Conservation (phyloP, 2,888 invertebrate genomes). For the Diarsia dahlii region DNA sequence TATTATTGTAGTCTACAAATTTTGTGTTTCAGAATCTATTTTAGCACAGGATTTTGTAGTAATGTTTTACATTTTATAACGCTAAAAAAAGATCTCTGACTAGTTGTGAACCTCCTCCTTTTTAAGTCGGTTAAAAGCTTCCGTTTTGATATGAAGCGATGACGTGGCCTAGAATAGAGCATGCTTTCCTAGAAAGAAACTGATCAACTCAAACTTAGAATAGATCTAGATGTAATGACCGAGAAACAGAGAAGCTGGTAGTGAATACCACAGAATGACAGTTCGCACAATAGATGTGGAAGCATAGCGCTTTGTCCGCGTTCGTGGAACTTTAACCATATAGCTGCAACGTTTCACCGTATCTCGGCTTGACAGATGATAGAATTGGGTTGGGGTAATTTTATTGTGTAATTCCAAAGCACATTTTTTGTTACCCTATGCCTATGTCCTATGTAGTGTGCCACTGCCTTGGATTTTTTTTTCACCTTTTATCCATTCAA, state of each 20-base stretch:
- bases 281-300: background rate
- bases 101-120: no score
- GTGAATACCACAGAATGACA: no score
- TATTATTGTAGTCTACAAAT: background rate
- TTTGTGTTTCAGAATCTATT: background rate
- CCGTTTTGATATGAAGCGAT: background rate
- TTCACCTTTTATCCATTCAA: background rate
- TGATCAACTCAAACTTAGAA: background rate
- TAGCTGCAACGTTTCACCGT: background rate
- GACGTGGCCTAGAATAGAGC: background rate
- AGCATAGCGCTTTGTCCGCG: background rate
- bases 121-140: background rate
- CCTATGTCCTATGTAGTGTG: no score
- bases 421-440: background rate
- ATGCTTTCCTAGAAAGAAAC: background rate
- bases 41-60: background rate
- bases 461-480: no score
- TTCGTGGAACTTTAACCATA: background rate
- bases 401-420: background rate
- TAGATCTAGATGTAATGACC: background rate
- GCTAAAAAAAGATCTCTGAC: background rate
- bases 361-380: background rate
- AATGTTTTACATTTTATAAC: background rate
- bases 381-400: background rate
- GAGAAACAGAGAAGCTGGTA: background rate